These are phyloP conservation scores for Protosalanx chinensis DNA, from an alignment of 2,797 vertebrate genomes.

Conservation along the genomic window DNA sequence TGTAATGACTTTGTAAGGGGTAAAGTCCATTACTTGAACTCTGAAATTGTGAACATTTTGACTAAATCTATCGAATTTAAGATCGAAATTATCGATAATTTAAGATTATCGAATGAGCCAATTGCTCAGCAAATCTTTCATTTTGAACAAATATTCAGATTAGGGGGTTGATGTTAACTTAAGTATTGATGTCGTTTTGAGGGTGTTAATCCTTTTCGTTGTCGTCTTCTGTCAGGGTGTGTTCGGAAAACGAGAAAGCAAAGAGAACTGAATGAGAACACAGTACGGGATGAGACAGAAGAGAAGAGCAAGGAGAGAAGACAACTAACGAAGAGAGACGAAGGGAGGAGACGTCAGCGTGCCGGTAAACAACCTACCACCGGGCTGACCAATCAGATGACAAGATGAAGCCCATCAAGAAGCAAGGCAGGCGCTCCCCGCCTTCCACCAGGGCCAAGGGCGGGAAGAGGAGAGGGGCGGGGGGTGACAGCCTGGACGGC, in stretches of 20 bases:
- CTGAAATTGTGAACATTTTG: too few relatives aligned
- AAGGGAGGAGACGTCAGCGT: slow-evolving; percentile 36
- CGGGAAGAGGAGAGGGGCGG: slow-evolving; percentile 72
- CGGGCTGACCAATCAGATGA: slow-evolving; percentile 56
- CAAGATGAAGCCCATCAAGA: slow-evolving; percentile 87
- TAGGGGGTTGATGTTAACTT: too few relatives aligned
- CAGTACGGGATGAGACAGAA: slow-evolving; percentile 60
- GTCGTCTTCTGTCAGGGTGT: slow-evolving; percentile 57
- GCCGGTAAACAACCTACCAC: slow-evolving; percentile 32
- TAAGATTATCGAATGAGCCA: too few relatives aligned
- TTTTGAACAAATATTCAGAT: too few relatives aligned
- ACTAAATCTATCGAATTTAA: too few relatives aligned
- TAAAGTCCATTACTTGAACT: too few relatives aligned
- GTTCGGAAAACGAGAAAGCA: slow-evolving; percentile 59
- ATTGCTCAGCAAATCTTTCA: too few relatives aligned
- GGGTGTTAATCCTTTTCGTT: slow-evolving; percentile 24
- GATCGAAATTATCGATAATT: too few relatives aligned
- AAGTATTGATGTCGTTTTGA: background rate
- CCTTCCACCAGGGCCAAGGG: slow-evolving; percentile 84
- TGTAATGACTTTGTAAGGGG: slow-evolving; percentile 54
- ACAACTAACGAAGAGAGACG: slow-evolving; percentile 54
- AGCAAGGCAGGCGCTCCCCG: slow-evolving; percentile 78
- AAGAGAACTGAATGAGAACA: slow-evolving; percentile 47
- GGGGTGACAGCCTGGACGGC: slow-evolving; percentile 67
- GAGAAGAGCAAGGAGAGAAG: slow-evolving; percentile 56